Conservation (phyloP, 2,113 vertebrate species). For the Chaetodon auriga region DNA sequence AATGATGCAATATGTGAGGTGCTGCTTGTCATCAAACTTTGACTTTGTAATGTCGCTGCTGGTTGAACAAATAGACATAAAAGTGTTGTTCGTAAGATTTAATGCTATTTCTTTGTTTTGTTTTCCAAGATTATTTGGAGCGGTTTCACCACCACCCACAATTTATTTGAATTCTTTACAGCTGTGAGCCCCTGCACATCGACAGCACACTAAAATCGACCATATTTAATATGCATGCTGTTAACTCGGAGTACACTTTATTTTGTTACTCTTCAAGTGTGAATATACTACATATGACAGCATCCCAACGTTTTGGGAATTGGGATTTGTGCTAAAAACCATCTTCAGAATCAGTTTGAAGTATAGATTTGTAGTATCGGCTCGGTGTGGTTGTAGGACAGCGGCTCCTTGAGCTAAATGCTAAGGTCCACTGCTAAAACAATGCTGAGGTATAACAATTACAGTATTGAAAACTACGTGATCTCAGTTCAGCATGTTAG, state of each 20-base stretch:
- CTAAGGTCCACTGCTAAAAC: background rate
- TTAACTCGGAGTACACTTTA: background rate
- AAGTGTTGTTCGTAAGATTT: too few relatives aligned
- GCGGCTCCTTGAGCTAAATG: background rate
- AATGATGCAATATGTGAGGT: background rate
- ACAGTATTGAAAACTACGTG: background rate
- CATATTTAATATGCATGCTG: background rate
- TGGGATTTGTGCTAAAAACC: background rate
- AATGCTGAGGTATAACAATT: background rate
- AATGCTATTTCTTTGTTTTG: background rate
- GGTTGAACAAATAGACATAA: background rate
- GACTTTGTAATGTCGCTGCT: too few relatives aligned
- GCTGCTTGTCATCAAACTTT: too few relatives aligned
- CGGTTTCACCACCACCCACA: background rate
- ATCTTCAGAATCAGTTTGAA: background rate
- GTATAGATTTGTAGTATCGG: background rate
- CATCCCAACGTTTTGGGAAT: too few relatives aligned
- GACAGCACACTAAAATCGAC: background rate
- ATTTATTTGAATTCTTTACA: background rate
- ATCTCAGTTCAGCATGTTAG: background rate
- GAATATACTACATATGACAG: background rate
- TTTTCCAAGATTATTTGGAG: background rate
- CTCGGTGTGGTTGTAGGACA: background rate
- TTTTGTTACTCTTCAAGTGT: background rate
- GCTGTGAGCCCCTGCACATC: background rate